These are phyloP conservation scores for Agonopterix subpropinquella DNA, from an alignment of 2,888 invertebrate species.

Conservation along the genomic window DNA sequence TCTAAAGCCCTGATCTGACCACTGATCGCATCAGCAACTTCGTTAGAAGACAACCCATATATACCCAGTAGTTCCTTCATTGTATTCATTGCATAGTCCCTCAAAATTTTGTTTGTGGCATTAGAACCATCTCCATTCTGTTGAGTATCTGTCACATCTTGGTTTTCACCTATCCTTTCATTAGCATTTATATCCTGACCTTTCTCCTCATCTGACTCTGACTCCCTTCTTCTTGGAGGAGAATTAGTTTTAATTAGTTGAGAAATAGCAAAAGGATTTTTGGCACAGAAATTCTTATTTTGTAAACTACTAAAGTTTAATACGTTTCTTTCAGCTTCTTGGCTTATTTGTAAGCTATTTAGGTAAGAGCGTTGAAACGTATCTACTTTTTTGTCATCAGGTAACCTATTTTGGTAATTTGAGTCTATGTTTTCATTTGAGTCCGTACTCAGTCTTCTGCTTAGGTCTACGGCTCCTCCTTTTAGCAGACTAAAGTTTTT, in stretches of 20 bases:
- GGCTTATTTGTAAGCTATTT: conserved; percentile 63
- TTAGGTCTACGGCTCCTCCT: conserved; percentile 67
- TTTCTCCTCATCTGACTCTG: conserved; percentile 63
- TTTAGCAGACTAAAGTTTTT: conserved; percentile 69
- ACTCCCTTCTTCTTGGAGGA: conserved; percentile 70
- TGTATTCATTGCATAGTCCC: conserved; percentile 86
- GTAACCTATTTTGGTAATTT: conserved; percentile 63
- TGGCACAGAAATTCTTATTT: conserved; percentile 73
- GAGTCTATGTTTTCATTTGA: conserved; percentile 72
- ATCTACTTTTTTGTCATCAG: conserved; percentile 61
- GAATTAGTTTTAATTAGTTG: conserved; percentile 73
- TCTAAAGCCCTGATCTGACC: conserved; percentile 80
- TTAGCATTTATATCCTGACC: conserved; percentile 68
- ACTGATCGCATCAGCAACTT: conserved; percentile 81
- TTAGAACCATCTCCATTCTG: conserved; percentile 62
- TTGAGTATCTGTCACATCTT: conserved; percentile 45
- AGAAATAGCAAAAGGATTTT: conserved; percentile 74
- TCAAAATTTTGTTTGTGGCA: conserved; percentile 78
- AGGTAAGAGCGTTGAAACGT: conserved; percentile 69
- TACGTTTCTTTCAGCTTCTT: conserved; percentile 53
- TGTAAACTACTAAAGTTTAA: conserved; percentile 68
- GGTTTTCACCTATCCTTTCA: conserved; percentile 53
- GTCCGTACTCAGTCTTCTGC: conserved; percentile 66
- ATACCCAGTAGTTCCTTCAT: conserved; percentile 87
- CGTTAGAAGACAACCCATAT: conserved; percentile 82